Evolutionary conservation across 2,797 vertebrate species (phyloP).

Genomic region (Centropyge bicolor): DNA sequence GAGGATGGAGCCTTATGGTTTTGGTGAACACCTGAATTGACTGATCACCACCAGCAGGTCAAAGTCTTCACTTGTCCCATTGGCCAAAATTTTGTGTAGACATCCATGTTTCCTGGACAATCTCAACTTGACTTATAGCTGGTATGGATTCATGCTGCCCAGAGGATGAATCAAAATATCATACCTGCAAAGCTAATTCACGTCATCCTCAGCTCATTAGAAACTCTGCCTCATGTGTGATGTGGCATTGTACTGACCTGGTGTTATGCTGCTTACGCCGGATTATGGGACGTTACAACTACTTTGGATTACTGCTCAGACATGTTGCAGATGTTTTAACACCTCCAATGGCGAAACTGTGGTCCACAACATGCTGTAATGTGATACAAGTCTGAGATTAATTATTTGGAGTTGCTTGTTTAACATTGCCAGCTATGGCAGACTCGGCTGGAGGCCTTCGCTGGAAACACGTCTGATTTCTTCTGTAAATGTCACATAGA

Average conservation of each 20-base stretch:
- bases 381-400: constrained; percentile 36
- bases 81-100: too few species aligned
- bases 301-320: constrained; percentile 21
- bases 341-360: constrained; percentile 12
- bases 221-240: too few species aligned
- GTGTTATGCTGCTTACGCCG: neutral
- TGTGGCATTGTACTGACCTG: neutral
- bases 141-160: neutral
- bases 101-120: too few species aligned
- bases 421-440: constrained; percentile 14
- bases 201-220: neutral
- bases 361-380: constrained; percentile 41
- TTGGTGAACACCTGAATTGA: too few species aligned
- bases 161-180: neutral
- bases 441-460: constrained; percentile 33
- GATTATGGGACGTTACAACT: constrained; percentile 17
- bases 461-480: constrained; percentile 54
- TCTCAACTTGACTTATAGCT: too few species aligned
- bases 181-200: neutral
- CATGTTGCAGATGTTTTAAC: constrained; percentile 31
- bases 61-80: neutral
- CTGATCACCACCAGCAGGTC: neutral
- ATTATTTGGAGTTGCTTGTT: constrained; percentile 42
- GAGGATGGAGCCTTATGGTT: neutral
- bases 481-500: constrained; percentile 53